Conservation (phyloP, 2,113 vertebrate species). For the Ictalurus furcatus region DNA sequence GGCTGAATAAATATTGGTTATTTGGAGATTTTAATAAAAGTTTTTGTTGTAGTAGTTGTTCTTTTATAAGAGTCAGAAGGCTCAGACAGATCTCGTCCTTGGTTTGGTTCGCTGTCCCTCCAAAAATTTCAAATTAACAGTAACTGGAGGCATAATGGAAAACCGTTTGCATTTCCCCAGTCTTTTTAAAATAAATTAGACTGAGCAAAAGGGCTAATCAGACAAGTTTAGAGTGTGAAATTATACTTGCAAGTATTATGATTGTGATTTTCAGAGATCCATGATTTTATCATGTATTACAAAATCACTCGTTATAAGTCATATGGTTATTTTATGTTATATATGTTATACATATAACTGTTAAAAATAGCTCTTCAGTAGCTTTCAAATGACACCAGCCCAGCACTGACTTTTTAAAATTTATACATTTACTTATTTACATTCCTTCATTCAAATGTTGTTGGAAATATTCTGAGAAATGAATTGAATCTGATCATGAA, state of each 20-base stretch:
- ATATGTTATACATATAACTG: neutral
- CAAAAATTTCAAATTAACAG: neutral
- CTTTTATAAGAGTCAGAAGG: slow-evolving; percentile 25
- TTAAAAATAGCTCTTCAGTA: neutral
- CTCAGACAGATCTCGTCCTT: neutral
- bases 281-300: neutral
- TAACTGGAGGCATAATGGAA: slow-evolving; percentile 26
- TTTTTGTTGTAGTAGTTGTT: slow-evolving; percentile 44
- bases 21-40: slow-evolving; percentile 54
- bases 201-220: neutral
- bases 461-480: neutral
- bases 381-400: neutral
- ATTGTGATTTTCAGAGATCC: neutral
- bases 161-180: neutral
- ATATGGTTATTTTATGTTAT: too few species aligned
- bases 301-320: neutral
- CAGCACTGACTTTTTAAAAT: too few species aligned
- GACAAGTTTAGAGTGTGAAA: neutral
- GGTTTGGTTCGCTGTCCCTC: neutral
- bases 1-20: slow-evolving; percentile 32
- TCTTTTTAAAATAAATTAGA: neutral
- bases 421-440: neutral
- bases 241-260: too few species aligned
- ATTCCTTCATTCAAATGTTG: neutral
- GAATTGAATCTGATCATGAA: neutral